These are phyloP conservation scores for Fundulus diaphanus DNA, from an alignment of 2,797 vertebrate species.

Conservation along the genomic window DNA sequence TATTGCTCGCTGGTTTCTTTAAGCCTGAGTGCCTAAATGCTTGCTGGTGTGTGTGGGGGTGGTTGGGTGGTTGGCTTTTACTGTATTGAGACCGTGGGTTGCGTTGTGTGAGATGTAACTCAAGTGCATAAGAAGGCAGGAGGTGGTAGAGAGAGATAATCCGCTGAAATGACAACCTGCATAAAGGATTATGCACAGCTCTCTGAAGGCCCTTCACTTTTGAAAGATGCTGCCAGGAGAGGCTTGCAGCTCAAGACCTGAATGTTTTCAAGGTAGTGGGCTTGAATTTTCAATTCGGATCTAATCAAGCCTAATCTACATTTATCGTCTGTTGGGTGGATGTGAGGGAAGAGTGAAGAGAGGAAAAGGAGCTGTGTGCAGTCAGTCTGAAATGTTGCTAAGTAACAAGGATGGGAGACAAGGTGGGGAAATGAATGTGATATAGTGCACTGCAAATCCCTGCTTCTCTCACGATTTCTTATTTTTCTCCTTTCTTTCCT, in stretches of 20 bases:
- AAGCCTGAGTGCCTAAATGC: constrained; percentile 37
- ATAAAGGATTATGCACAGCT: constrained; percentile 78
- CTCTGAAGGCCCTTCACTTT: constrained; percentile 78
- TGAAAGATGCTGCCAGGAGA: constrained; percentile 73
- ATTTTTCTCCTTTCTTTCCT: constrained; percentile 31
- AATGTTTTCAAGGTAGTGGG: constrained; percentile 79
- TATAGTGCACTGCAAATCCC: constrained; percentile 75
- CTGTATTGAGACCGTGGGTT: constrained; percentile 61
- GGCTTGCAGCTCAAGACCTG: constrained; percentile 74
- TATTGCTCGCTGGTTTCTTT: constrained; percentile 20
- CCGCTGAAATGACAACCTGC: constrained; percentile 77
- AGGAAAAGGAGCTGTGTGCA: constrained; percentile 72
- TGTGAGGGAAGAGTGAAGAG: constrained; percentile 63
- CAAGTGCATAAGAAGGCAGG: constrained; percentile 71
- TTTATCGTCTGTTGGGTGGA: constrained; percentile 69
- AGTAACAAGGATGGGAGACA: constrained; percentile 79
- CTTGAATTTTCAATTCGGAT: constrained; percentile 80
- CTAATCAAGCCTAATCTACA: constrained; percentile 80
- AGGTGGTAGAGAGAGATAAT: constrained; percentile 66
- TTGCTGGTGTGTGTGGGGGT: constrained; percentile 41
- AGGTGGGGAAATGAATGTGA: constrained; percentile 79
- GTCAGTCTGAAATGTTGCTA: constrained; percentile 82
- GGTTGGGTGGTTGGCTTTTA: constrained; percentile 53
- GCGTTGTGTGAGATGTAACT: constrained; percentile 63
- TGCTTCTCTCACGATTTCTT: constrained; percentile 74